These are phyloP conservation scores for Asobara japonica DNA, from an alignment of 1,140 invertebrate genomes.

Conservation along the genomic window DNA sequence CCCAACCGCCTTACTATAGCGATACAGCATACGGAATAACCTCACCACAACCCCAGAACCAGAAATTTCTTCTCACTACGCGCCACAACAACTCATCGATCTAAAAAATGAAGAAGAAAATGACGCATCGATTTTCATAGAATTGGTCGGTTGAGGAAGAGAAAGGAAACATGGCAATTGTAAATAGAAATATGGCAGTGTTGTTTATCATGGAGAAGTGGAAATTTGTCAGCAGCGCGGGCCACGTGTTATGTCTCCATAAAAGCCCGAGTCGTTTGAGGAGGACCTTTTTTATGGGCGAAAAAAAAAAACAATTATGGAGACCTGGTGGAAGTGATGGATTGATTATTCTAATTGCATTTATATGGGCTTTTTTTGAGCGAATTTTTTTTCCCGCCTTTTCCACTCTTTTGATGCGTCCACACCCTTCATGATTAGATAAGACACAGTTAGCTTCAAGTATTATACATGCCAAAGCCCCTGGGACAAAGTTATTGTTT, in stretches of 20 bases:
- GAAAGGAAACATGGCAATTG: neutral
- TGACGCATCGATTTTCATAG: conserved; percentile 52
- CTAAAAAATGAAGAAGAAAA: conserved; percentile 27
- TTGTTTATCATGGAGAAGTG: conserved; percentile 23
- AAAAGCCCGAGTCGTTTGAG: conserved; percentile 1
- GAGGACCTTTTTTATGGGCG: conserved; percentile 1
- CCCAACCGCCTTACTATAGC: conserved; percentile 39
- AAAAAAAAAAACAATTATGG: too few species aligned
- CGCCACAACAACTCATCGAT: neutral
- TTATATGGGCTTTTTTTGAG: too few species aligned
- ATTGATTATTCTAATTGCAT: too few species aligned
- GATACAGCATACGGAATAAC: too few species aligned
- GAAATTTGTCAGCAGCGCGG: conserved; percentile 26
- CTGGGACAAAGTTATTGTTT: neutral
- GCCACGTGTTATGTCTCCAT: conserved; percentile 8
- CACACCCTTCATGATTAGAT: too few species aligned
- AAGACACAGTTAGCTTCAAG: conserved; percentile 33
- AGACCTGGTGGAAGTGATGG: too few species aligned
- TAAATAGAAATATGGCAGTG: neutral
- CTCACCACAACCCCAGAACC: neutral
- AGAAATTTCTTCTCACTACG: neutral
- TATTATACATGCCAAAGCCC: too few species aligned
- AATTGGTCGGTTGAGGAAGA: neutral
- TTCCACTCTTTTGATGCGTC: conserved; percentile 28
- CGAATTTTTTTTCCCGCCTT: neutral